A percentile compares a stretch with the other conserved stretches of the same genome.
Evolutionary conservation across 1,140 invertebrate genomes (phyloP).

Genomic region (Asobara japonica): DNA sequence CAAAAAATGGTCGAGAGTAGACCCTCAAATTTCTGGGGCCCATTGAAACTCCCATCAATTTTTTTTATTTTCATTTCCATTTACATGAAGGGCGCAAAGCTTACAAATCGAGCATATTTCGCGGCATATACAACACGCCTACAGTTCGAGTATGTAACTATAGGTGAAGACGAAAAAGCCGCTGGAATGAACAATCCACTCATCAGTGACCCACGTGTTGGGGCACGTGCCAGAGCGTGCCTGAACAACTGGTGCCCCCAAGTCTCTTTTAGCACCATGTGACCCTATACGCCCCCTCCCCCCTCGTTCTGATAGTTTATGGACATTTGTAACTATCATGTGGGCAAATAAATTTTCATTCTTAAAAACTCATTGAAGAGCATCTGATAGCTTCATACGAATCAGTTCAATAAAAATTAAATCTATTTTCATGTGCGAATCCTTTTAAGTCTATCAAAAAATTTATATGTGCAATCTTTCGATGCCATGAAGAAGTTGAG

Average conservation of each 20-base stretch:
- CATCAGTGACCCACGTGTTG: constrained; percentile 56
- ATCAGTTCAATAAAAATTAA: too few relatives aligned
- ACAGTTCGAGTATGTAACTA: not conserved
- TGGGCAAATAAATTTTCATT: not conserved
- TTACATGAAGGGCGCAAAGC: not conserved
- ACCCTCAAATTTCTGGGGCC: too few relatives aligned
- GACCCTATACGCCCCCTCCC: constrained; percentile 33
- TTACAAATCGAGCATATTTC: constrained; percentile 6
- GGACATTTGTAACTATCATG: constrained; percentile 2
- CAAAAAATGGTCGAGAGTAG: too few relatives aligned
- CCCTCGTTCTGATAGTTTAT: constrained; percentile 3
- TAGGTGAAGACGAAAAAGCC: constrained; percentile 38
- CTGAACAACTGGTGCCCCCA: constrained; percentile 59
- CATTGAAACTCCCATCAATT: too few relatives aligned
- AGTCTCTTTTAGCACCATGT: constrained; percentile 51
- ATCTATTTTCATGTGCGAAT: too few relatives aligned
- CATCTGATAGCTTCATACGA: not conserved
- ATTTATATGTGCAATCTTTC: too few relatives aligned
- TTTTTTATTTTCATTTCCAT: too few relatives aligned
- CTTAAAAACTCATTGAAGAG: not conserved
- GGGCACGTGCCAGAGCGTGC: constrained; percentile 61
- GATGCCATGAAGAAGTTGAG: too few relatives aligned
- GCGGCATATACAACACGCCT: constrained; percentile 17
- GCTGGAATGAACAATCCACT: constrained; percentile 65
- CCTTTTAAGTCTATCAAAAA: too few relatives aligned